phyloP scores from a whole-genome alignment of 2,797 vertebrate genomes.

The Chrosomus eos region DNA sequence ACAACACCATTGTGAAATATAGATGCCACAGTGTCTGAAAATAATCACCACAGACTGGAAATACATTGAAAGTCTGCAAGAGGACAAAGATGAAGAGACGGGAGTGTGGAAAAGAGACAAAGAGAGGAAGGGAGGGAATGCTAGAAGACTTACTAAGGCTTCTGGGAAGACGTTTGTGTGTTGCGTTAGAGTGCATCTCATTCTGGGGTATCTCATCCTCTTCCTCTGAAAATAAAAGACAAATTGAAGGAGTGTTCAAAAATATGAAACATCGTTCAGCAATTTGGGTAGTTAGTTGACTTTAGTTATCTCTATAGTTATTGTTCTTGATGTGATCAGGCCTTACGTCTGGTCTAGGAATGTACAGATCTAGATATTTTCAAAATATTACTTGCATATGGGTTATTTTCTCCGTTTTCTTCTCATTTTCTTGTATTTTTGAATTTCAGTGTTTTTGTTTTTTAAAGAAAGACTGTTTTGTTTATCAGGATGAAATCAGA shows the following conservation, averaged over 20 bases:
- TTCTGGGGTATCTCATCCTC: constrained; percentile 68
- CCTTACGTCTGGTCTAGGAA: neutral
- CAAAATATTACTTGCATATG: neutral
- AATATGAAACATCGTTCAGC: neutral
- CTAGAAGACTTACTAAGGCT: constrained; percentile 71
- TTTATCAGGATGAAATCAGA: neutral
- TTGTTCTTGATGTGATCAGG: neutral
- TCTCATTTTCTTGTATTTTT: neutral
- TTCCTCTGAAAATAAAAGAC: constrained; percentile 47
- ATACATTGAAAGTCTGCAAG: neutral
- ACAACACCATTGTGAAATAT: constrained; percentile 33
- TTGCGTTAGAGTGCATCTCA: constrained; percentile 62
- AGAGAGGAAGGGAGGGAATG: constrained; percentile 48
- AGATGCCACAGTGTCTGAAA: constrained; percentile 33
- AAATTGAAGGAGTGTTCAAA: neutral
- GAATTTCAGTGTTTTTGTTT: neutral
- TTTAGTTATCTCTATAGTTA: no score
- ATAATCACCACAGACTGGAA: constrained; percentile 20
- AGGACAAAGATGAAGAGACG: constrained; percentile 30
- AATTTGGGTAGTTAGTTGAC: neutral
- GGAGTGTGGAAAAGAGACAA: constrained; percentile 22
- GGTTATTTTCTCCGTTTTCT: neutral
- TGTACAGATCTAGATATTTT: neutral
- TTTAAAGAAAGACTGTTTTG: neutral
- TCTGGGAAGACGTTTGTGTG: constrained; percentile 69